These are phyloP conservation scores for Aphelinus certus DNA, from an alignment of 1,140 invertebrate genomes.

Conservation along the genomic window DNA sequence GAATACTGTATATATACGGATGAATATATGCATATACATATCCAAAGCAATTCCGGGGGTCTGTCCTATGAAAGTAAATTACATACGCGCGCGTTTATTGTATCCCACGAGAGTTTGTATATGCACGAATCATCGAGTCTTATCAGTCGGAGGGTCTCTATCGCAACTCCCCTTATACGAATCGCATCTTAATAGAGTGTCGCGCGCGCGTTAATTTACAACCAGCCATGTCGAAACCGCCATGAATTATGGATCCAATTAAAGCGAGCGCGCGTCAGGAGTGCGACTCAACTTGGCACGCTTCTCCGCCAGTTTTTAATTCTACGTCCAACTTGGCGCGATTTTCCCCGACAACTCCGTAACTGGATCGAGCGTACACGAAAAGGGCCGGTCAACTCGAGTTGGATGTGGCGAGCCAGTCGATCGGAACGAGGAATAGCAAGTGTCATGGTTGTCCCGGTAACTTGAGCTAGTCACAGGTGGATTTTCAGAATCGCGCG, in stretches of 20 bases:
- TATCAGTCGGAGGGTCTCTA: conserved; percentile 23
- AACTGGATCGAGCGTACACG: conserved; percentile 9
- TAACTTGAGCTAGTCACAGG: no score
- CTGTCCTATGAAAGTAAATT: conserved; percentile 16
- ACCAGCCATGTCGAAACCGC: conserved; percentile 47
- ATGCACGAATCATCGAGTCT: background rate
- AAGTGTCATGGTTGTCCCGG: no score
- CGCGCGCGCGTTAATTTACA: conserved; percentile 47
- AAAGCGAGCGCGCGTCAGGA: conserved; percentile 26
- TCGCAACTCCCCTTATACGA: conserved; percentile 42
- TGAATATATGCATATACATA: no score
- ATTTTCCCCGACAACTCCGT: background rate
- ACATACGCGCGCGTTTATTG: background rate
- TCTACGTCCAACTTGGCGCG: conserved; percentile 24
- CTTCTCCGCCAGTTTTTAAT: conserved; percentile 28
- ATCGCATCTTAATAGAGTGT: conserved; percentile 49
- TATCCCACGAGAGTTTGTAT: background rate
- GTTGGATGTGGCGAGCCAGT: background rate
- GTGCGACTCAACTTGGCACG: background rate
- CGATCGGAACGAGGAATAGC: conserved; percentile 4
- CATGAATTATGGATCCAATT: conserved; percentile 54
- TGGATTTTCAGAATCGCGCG: no score
- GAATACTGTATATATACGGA: no score
- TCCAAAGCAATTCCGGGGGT: no score
- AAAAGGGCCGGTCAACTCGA: conserved; percentile 23